Evolutionary conservation across 2,888 invertebrate genomes (phyloP).

Genomic region (Glyphotaelius pellucidus): DNA sequence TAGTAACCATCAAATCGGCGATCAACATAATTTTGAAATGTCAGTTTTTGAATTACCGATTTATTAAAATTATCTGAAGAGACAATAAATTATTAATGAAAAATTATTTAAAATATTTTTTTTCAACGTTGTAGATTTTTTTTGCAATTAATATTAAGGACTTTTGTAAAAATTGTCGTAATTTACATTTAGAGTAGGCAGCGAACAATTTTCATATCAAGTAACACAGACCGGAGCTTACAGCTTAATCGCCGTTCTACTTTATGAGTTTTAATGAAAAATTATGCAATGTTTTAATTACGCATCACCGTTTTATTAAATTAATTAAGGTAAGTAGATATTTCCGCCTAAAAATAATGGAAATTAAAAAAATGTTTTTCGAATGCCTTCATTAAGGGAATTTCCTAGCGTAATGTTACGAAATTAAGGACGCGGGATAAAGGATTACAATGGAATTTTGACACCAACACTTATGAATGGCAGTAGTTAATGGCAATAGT

Average conservation of each 20-base stretch:
- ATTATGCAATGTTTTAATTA: conserved; percentile 22
- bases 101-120: background rate
- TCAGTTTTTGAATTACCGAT: no score
- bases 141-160: background rate
- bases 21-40: no score
- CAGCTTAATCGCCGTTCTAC: background rate
- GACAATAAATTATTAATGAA: no score
- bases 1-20: no score
- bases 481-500: no score
- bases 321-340: background rate
- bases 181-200: background rate
- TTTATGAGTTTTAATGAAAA: background rate
- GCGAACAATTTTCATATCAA: background rate
- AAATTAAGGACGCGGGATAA: background rate
- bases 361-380: background rate
- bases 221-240: background rate
- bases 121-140: background rate
- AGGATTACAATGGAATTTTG: background rate
- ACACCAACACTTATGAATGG: background rate
- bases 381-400: background rate
- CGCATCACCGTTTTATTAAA: conserved; percentile 7
- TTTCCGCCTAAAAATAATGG: background rate
- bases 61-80: no score
- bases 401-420: background rate
- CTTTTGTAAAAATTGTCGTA: background rate